These are phyloP conservation scores for Chunga burmeisteri DNA, from an alignment of 2,113 vertebrate genomes.

Conservation along the genomic window DNA sequence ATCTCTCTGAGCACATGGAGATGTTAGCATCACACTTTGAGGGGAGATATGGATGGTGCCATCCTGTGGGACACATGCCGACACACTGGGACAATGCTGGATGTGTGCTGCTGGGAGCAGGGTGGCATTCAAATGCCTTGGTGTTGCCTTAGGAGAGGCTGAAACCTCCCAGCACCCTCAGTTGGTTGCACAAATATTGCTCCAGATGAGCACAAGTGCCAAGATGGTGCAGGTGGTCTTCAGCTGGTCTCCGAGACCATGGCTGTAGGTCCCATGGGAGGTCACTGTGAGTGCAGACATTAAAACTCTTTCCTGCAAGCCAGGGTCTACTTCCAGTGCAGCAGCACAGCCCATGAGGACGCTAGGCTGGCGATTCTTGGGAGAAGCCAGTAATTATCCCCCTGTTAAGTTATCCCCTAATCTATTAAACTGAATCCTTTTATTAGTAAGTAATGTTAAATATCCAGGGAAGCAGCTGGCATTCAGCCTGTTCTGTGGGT, in stretches of 20 bases:
- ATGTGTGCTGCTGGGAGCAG: not conserved
- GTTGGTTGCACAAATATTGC: not conserved
- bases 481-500: not conserved
- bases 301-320: not conserved
- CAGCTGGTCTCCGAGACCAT: not conserved
- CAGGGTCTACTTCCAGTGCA: not conserved
- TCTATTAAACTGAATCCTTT: constrained; percentile 8
- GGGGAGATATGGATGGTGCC: not conserved
- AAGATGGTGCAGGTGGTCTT: not conserved
- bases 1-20: not conserved
- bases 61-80: not conserved
- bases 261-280: not conserved
- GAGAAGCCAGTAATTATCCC: not conserved
- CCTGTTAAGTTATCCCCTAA: not conserved
- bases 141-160: not conserved
- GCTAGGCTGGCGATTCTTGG: not conserved
- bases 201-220: not conserved
- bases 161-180: not conserved
- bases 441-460: not conserved
- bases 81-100: not conserved
- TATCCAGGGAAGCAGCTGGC: not conserved
- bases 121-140: not conserved
- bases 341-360: not conserved
- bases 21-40: not conserved
- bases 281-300: not conserved